phyloP scores from a whole-genome alignment of 2,888 invertebrate genomes.

The Megastigmus dorsalis region DNA sequence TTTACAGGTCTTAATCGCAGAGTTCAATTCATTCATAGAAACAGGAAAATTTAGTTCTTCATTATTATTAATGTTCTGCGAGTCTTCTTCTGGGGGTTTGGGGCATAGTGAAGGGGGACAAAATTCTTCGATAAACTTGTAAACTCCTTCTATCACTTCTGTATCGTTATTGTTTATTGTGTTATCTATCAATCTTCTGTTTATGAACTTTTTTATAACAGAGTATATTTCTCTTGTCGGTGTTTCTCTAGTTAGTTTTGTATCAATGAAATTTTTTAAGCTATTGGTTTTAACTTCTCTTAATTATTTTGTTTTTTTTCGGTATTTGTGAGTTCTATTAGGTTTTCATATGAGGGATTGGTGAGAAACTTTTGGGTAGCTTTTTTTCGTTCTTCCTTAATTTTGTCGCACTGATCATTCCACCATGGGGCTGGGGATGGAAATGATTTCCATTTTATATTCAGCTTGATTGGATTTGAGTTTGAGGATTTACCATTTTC shows the following conservation, averaged over 20 bases:
- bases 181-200: background rate
- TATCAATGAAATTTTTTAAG: background rate
- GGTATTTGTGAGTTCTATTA: background rate
- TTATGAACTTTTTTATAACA: background rate
- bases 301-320: background rate
- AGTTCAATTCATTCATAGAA: background rate
- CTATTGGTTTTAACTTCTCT: background rate
- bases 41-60: background rate
- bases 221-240: too few species aligned
- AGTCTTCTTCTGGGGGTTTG: background rate
- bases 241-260: background rate
- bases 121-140: background rate
- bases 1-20: background rate
- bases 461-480: too few species aligned
- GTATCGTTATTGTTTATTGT: background rate
- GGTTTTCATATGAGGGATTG: background rate
- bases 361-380: background rate
- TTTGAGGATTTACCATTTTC: too few species aligned
- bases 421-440: background rate
- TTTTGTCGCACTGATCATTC: background rate
- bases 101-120: background rate
- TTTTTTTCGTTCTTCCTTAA: background rate
- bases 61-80: too few species aligned
- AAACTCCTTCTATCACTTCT: background rate
- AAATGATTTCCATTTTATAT: background rate